Base-by-base conservation (phyloP, 2,888 invertebrate species). In the Netelia inedita region DNA sequence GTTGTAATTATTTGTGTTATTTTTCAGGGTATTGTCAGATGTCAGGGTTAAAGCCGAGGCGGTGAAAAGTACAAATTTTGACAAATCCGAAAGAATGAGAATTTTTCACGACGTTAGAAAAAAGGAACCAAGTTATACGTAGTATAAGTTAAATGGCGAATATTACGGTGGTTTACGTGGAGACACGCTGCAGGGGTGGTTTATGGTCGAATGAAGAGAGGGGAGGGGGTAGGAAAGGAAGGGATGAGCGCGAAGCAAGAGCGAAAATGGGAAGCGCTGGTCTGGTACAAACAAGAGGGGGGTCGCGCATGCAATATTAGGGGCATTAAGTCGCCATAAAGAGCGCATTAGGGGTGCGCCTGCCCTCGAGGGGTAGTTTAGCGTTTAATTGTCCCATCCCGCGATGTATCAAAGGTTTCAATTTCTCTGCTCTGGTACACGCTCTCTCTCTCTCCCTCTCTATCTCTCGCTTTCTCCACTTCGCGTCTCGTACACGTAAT, bases 291-390 rank as follows among this genome's bases (percentile, higher is more conserved):
- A 92, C 93, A 92, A 92, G 93, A 92, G 92, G 61, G 71, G 66
- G 53, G 53, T n/a, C 53, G 93, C 87, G 81, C 91, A 92, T 92
- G 92, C 92, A 91, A 93, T 93, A 93, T 93, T 93, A 93, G 93
- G 92, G 92, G 93, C 93, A 93, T 93, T 92, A 93, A 93, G 92
- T 92, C 92, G 92, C 92, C 92, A 93, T 93, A 93, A 93, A 93
- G 93, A 93, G 93, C 93, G 93, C 92, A 93, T 93, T 93, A 93
- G 90, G 88, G 89, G 91, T 89, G 91, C 91, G 90, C 89, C 89
- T 92, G 91, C 91, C 93, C 93, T 93, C 93, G 91, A 93, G 92
- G 93, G 93, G 93, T 92, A 93, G 93, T 93, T 93, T 93, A 93
- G 92, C 93, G 93, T 91, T 93, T 93, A 93, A 93, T 93, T 93